phyloP scores from a whole-genome alignment of 2,888 invertebrate genomes.

The Phlogophora meticulosa region DNA sequence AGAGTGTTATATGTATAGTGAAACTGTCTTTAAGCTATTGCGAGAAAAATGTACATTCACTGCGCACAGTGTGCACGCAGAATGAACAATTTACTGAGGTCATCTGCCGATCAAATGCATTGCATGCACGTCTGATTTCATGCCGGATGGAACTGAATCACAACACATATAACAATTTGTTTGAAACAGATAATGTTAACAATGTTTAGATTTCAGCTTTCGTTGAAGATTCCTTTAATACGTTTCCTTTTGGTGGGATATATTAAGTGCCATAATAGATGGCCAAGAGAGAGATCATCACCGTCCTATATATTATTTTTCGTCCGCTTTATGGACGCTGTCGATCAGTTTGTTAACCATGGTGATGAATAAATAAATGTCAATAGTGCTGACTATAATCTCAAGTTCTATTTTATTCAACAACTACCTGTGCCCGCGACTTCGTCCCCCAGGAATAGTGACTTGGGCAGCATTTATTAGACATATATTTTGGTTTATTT shows the following conservation, averaged over 20 bases:
- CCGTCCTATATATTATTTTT: constrained; percentile 5
- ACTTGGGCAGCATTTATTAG: no score
- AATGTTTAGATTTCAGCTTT: constrained; percentile 25
- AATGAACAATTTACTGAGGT: constrained; percentile 53
- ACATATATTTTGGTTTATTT: no score
- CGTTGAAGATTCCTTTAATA: background rate
- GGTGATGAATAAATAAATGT: constrained; percentile 5
- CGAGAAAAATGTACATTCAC: constrained; percentile 40
- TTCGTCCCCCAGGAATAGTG: no score
- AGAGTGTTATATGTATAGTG: constrained; percentile 24
- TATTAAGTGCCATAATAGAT: background rate
- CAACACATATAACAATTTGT: constrained; percentile 22
- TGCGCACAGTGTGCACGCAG: constrained; percentile 43
- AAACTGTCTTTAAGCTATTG: constrained; percentile 45
- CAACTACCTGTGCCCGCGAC: no score
- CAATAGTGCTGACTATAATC: constrained; percentile 15
- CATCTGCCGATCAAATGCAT: constrained; percentile 51
- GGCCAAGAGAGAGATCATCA: background rate
- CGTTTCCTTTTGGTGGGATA: background rate
- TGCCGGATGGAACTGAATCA: constrained; percentile 56
- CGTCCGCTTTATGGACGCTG: background rate
- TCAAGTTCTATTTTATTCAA: constrained; percentile 35
- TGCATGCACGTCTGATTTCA: constrained; percentile 58
- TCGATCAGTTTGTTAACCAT: constrained; percentile 16
- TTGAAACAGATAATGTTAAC: constrained; percentile 33